These are phyloP conservation scores for Turdus rufiventris DNA, from an alignment of 2,113 vertebrate species.

Conservation along the genomic window DNA sequence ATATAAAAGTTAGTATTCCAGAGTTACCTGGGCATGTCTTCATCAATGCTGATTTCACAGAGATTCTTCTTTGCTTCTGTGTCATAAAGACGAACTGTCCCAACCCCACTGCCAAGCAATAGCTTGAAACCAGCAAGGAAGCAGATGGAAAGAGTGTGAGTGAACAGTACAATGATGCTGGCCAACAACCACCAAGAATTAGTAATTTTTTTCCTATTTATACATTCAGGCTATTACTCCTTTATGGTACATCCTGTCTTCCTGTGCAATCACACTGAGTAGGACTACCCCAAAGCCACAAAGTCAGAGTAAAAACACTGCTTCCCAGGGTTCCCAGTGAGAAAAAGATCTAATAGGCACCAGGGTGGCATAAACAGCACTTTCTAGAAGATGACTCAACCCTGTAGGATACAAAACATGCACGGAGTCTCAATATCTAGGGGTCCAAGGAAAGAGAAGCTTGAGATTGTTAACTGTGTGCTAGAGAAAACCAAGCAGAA, in stretches of 20 bases:
- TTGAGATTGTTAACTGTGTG: not conserved
- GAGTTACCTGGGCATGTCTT: slow-evolving; percentile 87
- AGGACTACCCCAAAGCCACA: not conserved
- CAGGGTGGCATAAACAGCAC: not conserved
- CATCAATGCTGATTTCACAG: slow-evolving; percentile 91
- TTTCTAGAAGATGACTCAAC: not conserved
- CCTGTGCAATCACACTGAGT: not conserved
- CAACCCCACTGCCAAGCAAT: slow-evolving; percentile 90
- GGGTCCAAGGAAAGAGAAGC: not conserved
- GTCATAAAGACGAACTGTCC: slow-evolving; percentile 92
- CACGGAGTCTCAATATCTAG: not conserved
- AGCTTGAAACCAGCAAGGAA: slow-evolving; percentile 73
- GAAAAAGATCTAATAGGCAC: not conserved
- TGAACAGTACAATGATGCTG: not conserved
- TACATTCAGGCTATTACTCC: not conserved
- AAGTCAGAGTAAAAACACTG: not conserved
- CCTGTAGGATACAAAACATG: not conserved
- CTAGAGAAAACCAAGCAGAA: not conserved
- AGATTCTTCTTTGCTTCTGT: slow-evolving; percentile 97
- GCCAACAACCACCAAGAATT: not conserved
- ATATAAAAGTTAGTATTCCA: not conserved
- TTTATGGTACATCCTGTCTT: not conserved
- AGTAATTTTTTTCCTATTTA: not conserved
- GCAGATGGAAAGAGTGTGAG: not conserved
- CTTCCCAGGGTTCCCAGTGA: not conserved